Evolutionary conservation across 1,140 invertebrate genomes (phyloP), one percentile per base, ranked within the genome.

Genomic region (Eupeodes corollae): DNA sequence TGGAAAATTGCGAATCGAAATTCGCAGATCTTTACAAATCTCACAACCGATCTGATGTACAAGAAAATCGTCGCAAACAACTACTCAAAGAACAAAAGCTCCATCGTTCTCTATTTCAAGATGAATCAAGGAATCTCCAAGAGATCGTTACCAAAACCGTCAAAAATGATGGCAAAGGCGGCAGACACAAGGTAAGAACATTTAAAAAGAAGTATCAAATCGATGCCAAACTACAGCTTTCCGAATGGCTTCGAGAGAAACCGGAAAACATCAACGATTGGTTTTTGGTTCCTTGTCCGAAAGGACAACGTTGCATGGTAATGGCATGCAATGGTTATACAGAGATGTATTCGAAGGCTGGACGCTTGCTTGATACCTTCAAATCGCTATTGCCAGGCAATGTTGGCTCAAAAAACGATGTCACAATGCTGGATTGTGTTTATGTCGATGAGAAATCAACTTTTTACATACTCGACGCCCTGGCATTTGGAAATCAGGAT

Each of bases 161-260:
- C 18, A 26, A n/a, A 6, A 15, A 42, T 18, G 15, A 13, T 14
- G 11, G 30, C 8, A 31, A 5, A 15, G 37, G 15, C 30, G 37
- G 15, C 30, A 37, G 11, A 40, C 19, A 11, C 2, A 38, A 12
- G 12, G 21, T 14, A 18, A 33, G 39, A n/a, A 15, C 15, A n/a
- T 42, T 44, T 15, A 15, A 51, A 44, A 14, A 51, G 11, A 41
- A 31, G 13, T 44, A 49, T 44, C 30, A 38, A 8, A 26, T 33
- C 1, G 35, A 44, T 42, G 42, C 16, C 51, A 41, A 9, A 1
- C 45, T 58, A 2, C 63, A 67, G 21, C 59, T 87, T 19, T 95
- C 91, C 1, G 92, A 96, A 69, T 97, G 91, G 91, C 71, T 97
- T 62, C 69, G 85, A 2, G 88, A 95, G 54, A 77, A 84, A 40